A percentile compares a stretch with the other conserved stretches of the same genome.
Evolutionary conservation across 2,113 vertebrate species (phyloP).

Genomic region (Redunca redunca): DNA sequence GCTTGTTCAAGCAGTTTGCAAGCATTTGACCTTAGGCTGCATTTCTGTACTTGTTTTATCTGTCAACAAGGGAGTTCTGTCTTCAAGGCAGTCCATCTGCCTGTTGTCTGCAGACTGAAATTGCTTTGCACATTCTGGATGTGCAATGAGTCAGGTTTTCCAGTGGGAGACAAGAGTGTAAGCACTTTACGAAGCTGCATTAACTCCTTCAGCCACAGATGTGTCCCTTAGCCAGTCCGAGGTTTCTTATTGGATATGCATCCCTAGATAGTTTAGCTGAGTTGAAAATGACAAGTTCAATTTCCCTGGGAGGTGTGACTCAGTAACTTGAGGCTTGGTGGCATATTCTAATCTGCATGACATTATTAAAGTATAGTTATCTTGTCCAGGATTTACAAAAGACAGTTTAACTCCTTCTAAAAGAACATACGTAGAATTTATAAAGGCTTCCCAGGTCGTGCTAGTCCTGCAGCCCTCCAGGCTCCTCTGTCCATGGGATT

Average conservation of each 20-base stretch:
- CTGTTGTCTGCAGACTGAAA: not conserved
- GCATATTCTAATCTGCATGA: not conserved
- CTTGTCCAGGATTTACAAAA: not conserved
- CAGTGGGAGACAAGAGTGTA: not conserved
- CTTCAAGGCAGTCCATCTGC: slow-evolving; percentile 13
- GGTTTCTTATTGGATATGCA: not conserved
- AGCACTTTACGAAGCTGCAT: not conserved
- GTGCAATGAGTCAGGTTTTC: not conserved
- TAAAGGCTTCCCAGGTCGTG: not conserved
- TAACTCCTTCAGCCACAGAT: not conserved
- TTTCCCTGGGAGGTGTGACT: not conserved
- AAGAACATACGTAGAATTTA: not conserved
- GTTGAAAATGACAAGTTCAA: not conserved
- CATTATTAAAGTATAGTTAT: not conserved
- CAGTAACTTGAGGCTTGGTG: not conserved
- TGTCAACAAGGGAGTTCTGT: slow-evolving; percentile 21
- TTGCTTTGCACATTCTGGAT: slow-evolving; percentile 21
- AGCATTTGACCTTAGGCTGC: not conserved
- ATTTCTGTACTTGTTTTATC: slow-evolving; percentile 25
- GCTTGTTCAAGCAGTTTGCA: not conserved
- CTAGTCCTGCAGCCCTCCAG: not conserved
- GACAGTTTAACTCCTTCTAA: not conserved
- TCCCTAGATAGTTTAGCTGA: not conserved
- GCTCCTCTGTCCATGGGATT: not conserved
- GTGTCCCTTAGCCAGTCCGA: not conserved